Evolutionary conservation across 2,113 vertebrate genomes (phyloP), one percentile per base, ranked within the genome.

Genomic region (Eretmochelys imbricata): DNA sequence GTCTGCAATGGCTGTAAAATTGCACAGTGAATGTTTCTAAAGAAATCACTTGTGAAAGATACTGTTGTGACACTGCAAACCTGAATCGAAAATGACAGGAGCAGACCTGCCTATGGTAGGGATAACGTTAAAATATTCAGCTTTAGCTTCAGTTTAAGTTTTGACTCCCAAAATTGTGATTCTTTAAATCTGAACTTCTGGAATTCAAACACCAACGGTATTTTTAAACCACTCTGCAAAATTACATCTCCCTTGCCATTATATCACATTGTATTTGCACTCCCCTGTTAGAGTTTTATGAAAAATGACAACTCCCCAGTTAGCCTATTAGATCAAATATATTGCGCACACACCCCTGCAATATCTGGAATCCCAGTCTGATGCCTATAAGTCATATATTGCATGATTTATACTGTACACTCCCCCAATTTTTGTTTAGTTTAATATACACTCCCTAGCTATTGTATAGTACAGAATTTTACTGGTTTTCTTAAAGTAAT

Each of bases 191-290:
- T 83, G 35, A 95, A 84, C 14, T 79, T 81, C 86, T 79, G 7
- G 9, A 95, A 85, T 96, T 96, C 75, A 89, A 87, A 84, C 1
- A 3, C 14, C 75, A 90, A 82, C 6, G 53, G 25, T 3, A 27
- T 90, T 94, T 94, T 85, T 50, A 94, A 96, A 89, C 3, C 1
- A 1, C 79, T 82, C 53, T 93, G 65, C 42, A 87, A 88, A 95
- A 84, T 80, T 42, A 75, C 16, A 1, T 69, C 62, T 97, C 79
- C 82, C 24, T 84, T 86, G 62, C 53, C 35, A 27, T 87, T 87
- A 9, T 53, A 62, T 92, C 57, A 48, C 10, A 16, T 31, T 87
- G 24, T 31, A 89, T 10, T 90, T 27, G 54, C 42, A 25, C 19
- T 94, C 12, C 65, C 50, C 55, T 22, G 4, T 90, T 57, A 22